Evolutionary conservation across 1,140 invertebrate species (phyloP), one percentile per base, ranked within the genome.

Genomic region (Drosophila obscura): DNA sequence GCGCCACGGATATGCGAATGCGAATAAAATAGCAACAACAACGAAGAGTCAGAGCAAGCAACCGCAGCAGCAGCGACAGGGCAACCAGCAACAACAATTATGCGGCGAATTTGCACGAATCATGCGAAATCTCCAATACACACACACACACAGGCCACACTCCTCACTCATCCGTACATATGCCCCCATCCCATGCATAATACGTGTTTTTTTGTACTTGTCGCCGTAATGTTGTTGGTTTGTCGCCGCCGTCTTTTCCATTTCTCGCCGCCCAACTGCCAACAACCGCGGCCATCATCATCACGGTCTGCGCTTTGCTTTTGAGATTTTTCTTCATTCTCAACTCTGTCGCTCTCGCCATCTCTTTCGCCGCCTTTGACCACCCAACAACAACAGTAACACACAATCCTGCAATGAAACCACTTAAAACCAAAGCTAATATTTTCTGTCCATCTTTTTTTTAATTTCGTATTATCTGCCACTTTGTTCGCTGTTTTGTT

Each of bases 71-170:
- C 48, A 15, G 45, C 53, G 35, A 24, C 43, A 67, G n/a, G 35
- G 35, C 35, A 39, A 39, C 35, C 35, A 39, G 59, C 50, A 75
- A 60, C 67, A 80, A 80, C 81, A 85, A 88, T 79, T 87, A 88
- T 87, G 83, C 82, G 82, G 83, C 83, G 82, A 87, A 87, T 87
- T 87, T 88, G 83, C 83, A 87, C 82, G 83, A 87, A 87, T 88
- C 83, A 87, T 87, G 82, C 82, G 82, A 87, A 39, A 83, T 87
- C 75, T 83, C 82, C 77, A 81, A 84, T 72, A 79, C 73, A 50
- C 53, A 56, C 41, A 56, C 41, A 66, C 52, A 76, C 31, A 65
- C 46, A 39, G 35, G 35, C 35, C 35, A 13, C 35, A 39, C 35
- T 39, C 35, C 35, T 39, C 35, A 57, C 61, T 48, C 22, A 56